Evolutionary conservation across 2,888 invertebrate genomes (phyloP).

Genomic region (Brassicogethes aeneus): DNA sequence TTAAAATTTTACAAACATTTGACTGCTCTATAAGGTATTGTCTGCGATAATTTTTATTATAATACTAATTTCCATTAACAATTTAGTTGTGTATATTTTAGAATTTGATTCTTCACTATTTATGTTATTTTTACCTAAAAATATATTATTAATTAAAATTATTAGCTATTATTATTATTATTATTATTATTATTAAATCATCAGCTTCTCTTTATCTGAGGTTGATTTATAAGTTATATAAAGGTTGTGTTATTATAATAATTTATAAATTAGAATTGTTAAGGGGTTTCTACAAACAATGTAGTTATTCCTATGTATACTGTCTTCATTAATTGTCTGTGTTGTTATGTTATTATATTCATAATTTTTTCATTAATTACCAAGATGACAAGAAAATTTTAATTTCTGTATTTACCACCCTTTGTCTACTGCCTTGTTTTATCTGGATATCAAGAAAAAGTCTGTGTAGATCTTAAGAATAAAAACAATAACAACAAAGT

Average conservation of each 20-base stretch:
- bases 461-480: not conserved
- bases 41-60: slow-evolving; percentile 6
- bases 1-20: slow-evolving; percentile 1
- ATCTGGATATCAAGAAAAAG: slow-evolving; percentile 1
- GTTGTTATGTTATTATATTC: not conserved
- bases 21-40: slow-evolving; percentile 5
- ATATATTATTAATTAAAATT: not conserved
- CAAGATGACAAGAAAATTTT: not conserved
- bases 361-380: not conserved
- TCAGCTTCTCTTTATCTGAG: not conserved
- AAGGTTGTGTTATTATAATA: slow-evolving; percentile 13
- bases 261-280: slow-evolving; percentile 8
- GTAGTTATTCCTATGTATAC: not conserved
- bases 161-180: slow-evolving; percentile 7
- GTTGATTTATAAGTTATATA: slow-evolving; percentile 6
- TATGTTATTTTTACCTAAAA: not conserved
- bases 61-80: slow-evolving; percentile 4
- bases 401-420: not conserved
- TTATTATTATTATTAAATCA: too few relatives aligned
- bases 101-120: not conserved
- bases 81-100: slow-evolving; percentile 3
- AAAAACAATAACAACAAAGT: too few relatives aligned
- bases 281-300: not conserved
- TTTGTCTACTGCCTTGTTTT: not conserved
- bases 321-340: not conserved